Conservation (phyloP, 2,888 invertebrate genomes). For the Cosmia trapezina region DNA sequence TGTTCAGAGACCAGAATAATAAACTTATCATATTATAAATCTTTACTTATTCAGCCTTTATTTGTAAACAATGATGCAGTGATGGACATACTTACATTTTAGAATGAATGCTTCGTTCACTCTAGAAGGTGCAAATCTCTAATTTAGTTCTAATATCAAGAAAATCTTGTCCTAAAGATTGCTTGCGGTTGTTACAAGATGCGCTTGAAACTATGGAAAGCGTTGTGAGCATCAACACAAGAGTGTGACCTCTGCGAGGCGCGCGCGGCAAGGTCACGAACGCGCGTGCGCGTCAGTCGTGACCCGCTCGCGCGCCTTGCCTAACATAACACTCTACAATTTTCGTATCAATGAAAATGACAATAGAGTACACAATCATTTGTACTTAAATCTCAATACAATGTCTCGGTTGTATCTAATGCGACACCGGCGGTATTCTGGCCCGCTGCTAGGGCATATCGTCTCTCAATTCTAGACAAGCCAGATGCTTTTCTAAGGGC, state of each 20-base stretch:
- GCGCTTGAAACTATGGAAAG: constrained; percentile 75
- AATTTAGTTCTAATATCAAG: constrained; percentile 10
- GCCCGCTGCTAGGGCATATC: constrained; percentile 70
- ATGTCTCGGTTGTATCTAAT: constrained; percentile 79
- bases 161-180: constrained; percentile 28
- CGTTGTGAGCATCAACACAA: constrained; percentile 84
- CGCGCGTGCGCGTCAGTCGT: constrained; percentile 89
- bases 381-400: constrained; percentile 72
- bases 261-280: constrained; percentile 90
- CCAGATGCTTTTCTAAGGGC: constrained; percentile 59
- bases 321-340: constrained; percentile 72
- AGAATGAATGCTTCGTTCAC: background rate
- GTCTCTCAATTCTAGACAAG: constrained; percentile 74
- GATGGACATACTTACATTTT: background rate
- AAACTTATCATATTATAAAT: constrained; percentile 12
- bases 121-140: background rate
- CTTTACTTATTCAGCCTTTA: background rate
- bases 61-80: background rate
- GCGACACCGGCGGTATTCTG: constrained; percentile 70
- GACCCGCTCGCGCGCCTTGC: constrained; percentile 87
- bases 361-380: constrained; percentile 83
- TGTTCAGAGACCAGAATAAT: constrained; percentile 22
- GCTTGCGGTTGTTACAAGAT: constrained; percentile 47
- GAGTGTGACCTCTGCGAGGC: constrained; percentile 87
- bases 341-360: constrained; percentile 78